A percentile compares a stretch with the other conserved stretches of the same genome.
These are phyloP conservation scores for Eupithecia vulgata DNA, from an alignment of 2,888 invertebrate species.

Conservation along the genomic window DNA sequence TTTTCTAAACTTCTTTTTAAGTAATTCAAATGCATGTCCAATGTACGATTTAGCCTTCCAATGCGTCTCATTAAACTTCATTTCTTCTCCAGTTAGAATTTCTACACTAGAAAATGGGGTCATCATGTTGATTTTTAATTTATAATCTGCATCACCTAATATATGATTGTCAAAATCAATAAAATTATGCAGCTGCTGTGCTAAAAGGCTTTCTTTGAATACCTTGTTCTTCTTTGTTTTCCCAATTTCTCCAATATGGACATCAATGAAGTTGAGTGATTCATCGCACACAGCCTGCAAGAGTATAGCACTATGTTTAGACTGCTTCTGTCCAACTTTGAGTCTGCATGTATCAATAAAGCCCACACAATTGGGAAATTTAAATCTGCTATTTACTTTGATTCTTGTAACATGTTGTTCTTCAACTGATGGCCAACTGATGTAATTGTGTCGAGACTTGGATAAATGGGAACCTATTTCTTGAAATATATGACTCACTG, in stretches of 20 bases:
- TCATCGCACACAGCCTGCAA: constrained; percentile 79
- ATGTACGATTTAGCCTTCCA: constrained; percentile 72
- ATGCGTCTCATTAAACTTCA: constrained; percentile 77
- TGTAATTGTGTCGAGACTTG: constrained; percentile 67
- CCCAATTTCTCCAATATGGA: constrained; percentile 69
- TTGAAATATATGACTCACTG: constrained; percentile 71
- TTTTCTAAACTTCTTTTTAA: constrained; percentile 71
- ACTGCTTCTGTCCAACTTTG: constrained; percentile 65
- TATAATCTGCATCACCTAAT: constrained; percentile 73
- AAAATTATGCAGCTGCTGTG: constrained; percentile 67
- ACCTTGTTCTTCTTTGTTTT: constrained; percentile 67
- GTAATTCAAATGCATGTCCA: constrained; percentile 71
- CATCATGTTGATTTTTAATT: constrained; percentile 68
- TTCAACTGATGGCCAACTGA: constrained; percentile 74
- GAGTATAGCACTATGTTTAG: constrained; percentile 62
- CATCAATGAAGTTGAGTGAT: constrained; percentile 69
- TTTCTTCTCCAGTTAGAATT: constrained; percentile 73
- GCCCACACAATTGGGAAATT: constrained; percentile 78
- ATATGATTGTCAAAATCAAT: constrained; percentile 76
- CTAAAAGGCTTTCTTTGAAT: constrained; percentile 67
- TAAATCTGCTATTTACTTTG: constrained; percentile 71
- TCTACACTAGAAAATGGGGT: constrained; percentile 75
- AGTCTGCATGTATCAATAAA: constrained; percentile 74
- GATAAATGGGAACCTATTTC: constrained; percentile 66
- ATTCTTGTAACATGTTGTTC: constrained; percentile 75